These are phyloP conservation scores for Tachina lurida DNA, from an alignment of 2,888 invertebrate genomes.

Conservation along the genomic window DNA sequence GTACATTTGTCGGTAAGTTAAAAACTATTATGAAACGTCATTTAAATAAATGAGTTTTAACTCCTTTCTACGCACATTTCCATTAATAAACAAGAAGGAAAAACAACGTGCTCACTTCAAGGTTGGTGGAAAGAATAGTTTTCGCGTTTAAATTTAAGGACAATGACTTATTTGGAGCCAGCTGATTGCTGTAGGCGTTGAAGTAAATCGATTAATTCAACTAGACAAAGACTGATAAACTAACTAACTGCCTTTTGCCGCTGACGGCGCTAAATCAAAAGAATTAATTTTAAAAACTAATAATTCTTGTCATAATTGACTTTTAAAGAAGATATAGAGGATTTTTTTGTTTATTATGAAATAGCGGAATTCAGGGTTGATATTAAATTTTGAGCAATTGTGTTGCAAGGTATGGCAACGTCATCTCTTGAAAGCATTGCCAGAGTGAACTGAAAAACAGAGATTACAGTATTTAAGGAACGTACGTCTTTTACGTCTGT, in stretches of 20 bases:
- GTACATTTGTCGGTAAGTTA: slow-evolving; percentile 31
- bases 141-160: background rate
- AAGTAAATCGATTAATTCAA: background rate
- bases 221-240: background rate
- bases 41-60: slow-evolving; percentile 70
- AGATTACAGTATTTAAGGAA: too few relatives aligned
- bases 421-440: too few relatives aligned
- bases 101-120: slow-evolving; percentile 27
- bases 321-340: too few relatives aligned
- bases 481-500: too few relatives aligned
- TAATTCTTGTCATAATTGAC: too few relatives aligned
- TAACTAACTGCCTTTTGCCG: background rate
- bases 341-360: too few relatives aligned
- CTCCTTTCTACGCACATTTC: slow-evolving; percentile 68
- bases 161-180: slow-evolving; percentile 18
- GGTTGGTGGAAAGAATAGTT: slow-evolving; percentile 9
- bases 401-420: too few relatives aligned
- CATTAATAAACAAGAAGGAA: slow-evolving; percentile 57
- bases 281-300: background rate
- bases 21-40: slow-evolving; percentile 63
- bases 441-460: too few relatives aligned
- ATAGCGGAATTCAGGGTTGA: too few relatives aligned
- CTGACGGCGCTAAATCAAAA: background rate
- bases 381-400: too few relatives aligned
- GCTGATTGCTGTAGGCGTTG: slow-evolving; percentile 11